Evolutionary conservation across 2,113 vertebrate genomes (phyloP), one percentile per base, ranked within the genome.

Genomic region (Ceratotherium simum): DNA sequence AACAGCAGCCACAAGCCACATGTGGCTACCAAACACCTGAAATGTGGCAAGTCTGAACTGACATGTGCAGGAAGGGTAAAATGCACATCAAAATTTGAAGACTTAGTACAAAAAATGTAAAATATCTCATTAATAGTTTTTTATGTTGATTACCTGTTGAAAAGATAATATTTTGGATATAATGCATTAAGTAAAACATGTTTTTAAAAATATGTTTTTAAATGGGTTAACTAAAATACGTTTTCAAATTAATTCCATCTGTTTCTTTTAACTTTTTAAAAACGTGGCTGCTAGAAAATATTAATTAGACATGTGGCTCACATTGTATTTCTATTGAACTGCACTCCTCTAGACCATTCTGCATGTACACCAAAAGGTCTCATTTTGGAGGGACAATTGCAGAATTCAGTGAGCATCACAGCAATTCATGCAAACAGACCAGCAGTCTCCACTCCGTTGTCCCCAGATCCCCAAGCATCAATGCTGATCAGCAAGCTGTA

Each of bases 221-320:
- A 69, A 69, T 62, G 18, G 29, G 25, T 94, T 70, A 78, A 70
- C 51, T 17, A 51, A 88, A 94, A 39, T 46, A 91, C 25, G 33
- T 54, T 80, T 94, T 89, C 51, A 76, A 69, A 92, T 75, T 75
- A 90, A 75, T 80, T 89, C 85, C 58, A 92, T 39, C 67, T 65
- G n/a, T 73, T 88, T 88, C 42, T 70, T 97, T 73, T 69, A 81
- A 48, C 31, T 70, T 46, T 86, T 48, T 48, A 58, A 69, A 96
- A 92, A 46, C 64, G n/a, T 48, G 84, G 42, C 46, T 90, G 11
- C 29, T 67, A 70, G 83, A 33, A 78, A 62, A 56, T 39, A 48
- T 78, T 62, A 31, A 62, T 65, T 39, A 92, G 64, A 64, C 11
- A 39, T 5, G 4, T 90, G 95, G 46, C 25, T 56, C 67, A 69